A percentile compares a stretch with the other conserved stretches of the same genome.
Conservation (phyloP, 1,140 invertebrate genomes). For the Meloidogyne hapla region DNA sequence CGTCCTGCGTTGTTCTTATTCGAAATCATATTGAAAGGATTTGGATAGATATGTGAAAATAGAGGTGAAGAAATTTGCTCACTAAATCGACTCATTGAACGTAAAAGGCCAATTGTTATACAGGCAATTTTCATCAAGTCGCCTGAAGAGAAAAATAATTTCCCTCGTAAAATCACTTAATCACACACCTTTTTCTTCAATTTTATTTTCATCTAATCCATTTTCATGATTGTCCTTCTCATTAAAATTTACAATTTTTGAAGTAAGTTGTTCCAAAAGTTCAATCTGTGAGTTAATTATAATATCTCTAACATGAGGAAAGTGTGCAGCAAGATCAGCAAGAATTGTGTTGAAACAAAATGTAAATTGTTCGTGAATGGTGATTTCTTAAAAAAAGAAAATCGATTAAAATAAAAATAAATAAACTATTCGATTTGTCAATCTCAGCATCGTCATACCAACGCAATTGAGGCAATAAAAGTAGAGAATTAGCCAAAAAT, state of each 20-base stretch:
- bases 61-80: slow-evolving; percentile 33
- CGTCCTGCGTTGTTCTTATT: slow-evolving; percentile 1
- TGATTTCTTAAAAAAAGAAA: slow-evolving; percentile 49
- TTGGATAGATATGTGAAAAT: slow-evolving; percentile 50
- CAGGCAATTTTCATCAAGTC: slow-evolving; percentile 54
- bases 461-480: slow-evolving; percentile 49
- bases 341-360: slow-evolving; percentile 63
- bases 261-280: slow-evolving; percentile 40
- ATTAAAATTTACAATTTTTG: slow-evolving; percentile 35
- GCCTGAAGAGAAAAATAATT: slow-evolving; percentile 38
- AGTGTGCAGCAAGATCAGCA: slow-evolving; percentile 59
- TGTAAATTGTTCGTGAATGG: slow-evolving; percentile 62
- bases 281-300: slow-evolving; percentile 56
- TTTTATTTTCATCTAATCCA: slow-evolving; percentile 1
- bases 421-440: slow-evolving; percentile 55
- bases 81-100: slow-evolving; percentile 48
- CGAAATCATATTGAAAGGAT: slow-evolving; percentile 35
- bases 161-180: not conserved
- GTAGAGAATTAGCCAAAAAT: slow-evolving; percentile 45
- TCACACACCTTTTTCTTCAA: not conserved
- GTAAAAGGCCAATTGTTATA: slow-evolving; percentile 55
- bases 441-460: slow-evolving; percentile 60
- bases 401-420: slow-evolving; percentile 19
- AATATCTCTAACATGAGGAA: slow-evolving; percentile 41
- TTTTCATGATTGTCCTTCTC: not conserved